phyloP scores from a whole-genome alignment of 2,888 invertebrate genomes.

The Eutolmus rufibarbis region DNA sequence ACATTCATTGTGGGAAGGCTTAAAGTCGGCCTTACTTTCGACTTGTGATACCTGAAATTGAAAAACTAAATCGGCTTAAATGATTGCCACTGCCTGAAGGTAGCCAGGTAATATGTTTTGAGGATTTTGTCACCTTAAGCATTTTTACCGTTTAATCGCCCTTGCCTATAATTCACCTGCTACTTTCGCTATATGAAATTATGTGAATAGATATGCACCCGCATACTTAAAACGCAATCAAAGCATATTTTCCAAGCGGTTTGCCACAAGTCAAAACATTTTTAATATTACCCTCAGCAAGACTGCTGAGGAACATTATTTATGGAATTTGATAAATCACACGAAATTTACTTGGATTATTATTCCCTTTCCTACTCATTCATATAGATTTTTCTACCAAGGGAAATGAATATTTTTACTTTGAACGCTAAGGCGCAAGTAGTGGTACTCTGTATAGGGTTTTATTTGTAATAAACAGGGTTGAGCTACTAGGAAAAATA shows the following conservation, averaged over 20 bases:
- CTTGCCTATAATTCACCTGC: conserved; percentile 23
- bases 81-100: not conserved
- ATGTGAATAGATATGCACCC: not conserved
- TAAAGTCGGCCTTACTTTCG: not conserved
- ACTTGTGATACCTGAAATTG: not conserved
- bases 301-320: not conserved
- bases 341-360: not conserved
- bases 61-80: conserved; percentile 39
- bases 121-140: conserved; percentile 35
- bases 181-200: not conserved
- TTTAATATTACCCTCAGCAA: not conserved
- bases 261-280: not conserved
- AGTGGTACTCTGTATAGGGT: no score
- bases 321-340: not conserved
- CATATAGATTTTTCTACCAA: not conserved
- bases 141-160: conserved; percentile 35
- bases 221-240: not conserved
- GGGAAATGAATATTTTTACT: no score
- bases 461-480: no score
- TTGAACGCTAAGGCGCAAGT: no score
- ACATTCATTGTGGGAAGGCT: conserved; percentile 1
- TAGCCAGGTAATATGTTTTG: conserved; percentile 5
- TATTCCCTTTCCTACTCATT: not conserved
- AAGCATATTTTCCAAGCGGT: not conserved
- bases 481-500: no score